Evolutionary conservation across 2,113 vertebrate species (phyloP).

Genomic region (Globicephala melas): DNA sequence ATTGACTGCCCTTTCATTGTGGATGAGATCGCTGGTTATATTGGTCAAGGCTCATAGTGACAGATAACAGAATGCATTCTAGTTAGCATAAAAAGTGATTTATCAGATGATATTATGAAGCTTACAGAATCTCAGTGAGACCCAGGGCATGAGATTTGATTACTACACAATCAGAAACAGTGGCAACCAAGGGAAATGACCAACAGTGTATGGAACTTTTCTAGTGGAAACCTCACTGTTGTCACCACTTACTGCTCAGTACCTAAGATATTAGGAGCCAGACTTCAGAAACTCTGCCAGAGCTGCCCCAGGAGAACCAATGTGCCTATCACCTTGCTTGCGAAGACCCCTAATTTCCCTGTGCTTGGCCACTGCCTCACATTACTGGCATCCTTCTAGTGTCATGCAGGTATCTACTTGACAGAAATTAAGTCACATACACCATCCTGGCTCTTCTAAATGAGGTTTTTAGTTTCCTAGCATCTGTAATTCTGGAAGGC

Average conservation of each 20-base stretch:
- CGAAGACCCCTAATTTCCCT: too few species aligned
- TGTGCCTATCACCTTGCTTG: fast-evolving
- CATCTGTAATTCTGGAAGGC: neutral
- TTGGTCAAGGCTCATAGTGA: too few species aligned
- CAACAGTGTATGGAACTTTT: neutral
- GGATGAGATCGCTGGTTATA: neutral
- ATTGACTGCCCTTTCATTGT: neutral
- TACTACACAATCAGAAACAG: neutral
- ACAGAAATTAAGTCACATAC: neutral
- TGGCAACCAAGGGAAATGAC: neutral
- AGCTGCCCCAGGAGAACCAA: neutral
- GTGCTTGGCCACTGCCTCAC: neutral
- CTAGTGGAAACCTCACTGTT: neutral
- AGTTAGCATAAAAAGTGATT: neutral
- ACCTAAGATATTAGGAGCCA: neutral
- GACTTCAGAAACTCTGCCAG: neutral
- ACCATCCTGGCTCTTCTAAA: neutral
- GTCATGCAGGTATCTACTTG: neutral
- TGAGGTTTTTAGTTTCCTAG: neutral
- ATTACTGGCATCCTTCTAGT: neutral
- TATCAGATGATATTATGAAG: neutral
- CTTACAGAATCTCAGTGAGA: neutral
- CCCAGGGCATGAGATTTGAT: too few species aligned
- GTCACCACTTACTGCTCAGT: neutral
- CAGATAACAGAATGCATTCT: neutral